These are phyloP conservation scores for Calliphora vomitoria DNA, from an alignment of 2,888 invertebrate species.

Conservation along the genomic window DNA sequence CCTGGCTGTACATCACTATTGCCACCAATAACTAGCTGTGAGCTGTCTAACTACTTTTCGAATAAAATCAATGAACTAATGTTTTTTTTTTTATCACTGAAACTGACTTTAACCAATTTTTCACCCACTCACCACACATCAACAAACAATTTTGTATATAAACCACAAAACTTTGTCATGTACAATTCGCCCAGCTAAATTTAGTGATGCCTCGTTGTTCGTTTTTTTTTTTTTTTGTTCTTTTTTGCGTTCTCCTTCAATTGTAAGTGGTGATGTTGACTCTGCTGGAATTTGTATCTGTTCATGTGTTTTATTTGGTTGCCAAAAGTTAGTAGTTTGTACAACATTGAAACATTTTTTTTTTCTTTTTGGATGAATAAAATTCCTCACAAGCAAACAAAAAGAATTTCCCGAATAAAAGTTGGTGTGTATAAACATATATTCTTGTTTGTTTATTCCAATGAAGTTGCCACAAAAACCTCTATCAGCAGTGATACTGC, in stretches of 20 bases:
- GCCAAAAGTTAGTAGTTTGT: conserved; percentile 47
- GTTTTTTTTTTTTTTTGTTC: background rate
- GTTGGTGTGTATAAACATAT: background rate
- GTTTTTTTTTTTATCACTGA: conserved; percentile 19
- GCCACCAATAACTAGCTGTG: background rate
- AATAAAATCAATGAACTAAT: conserved; percentile 22
- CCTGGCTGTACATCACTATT: background rate
- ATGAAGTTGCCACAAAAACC: conserved; percentile 39
- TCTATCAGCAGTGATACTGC: conserved; percentile 12
- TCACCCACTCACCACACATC: conserved; percentile 46
- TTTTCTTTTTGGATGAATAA: conserved; percentile 31
- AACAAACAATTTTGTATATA: conserved; percentile 50
- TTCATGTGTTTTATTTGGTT: conserved; percentile 33
- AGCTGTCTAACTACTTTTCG: background rate
- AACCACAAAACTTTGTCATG: conserved; percentile 60
- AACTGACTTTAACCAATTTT: conserved; percentile 48
- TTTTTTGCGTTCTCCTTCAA: conserved; percentile 6
- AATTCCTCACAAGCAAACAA: conserved; percentile 35
- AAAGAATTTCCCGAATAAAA: conserved; percentile 32
- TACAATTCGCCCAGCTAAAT: conserved; percentile 8
- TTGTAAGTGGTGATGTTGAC: conserved; percentile 51
- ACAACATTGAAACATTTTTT: conserved; percentile 49
- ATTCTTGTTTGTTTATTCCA: background rate
- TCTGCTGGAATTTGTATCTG: conserved; percentile 18
- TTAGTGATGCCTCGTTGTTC: conserved; percentile 32